These are phyloP conservation scores for Ctenodactylus gundi DNA, from an alignment of 2,113 vertebrate species.

Conservation along the genomic window DNA sequence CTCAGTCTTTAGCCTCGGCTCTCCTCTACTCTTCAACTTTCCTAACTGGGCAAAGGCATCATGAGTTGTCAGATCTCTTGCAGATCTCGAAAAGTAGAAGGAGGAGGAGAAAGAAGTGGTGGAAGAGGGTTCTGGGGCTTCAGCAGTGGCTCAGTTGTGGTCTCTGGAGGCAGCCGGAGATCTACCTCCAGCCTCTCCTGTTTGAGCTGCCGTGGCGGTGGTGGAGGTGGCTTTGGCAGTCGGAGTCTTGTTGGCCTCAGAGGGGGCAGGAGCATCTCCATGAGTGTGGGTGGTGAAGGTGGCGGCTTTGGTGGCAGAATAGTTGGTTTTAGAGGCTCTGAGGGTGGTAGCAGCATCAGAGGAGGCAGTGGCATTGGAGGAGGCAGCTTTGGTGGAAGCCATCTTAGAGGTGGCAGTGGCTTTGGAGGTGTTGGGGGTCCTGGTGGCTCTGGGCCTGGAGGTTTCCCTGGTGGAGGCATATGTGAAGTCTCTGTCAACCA, in stretches of 20 bases:
- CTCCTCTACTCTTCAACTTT: neutral
- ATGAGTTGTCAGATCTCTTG: slow-evolving; percentile 73
- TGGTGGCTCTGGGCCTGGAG: slow-evolving; percentile 63
- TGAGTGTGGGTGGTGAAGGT: slow-evolving; percentile 63
- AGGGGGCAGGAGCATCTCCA: slow-evolving; percentile 74
- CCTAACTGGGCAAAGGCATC: slow-evolving; percentile 7
- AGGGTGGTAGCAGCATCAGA: slow-evolving; percentile 49
- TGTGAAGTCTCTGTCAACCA: slow-evolving; percentile 83
- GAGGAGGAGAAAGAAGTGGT: slow-evolving; percentile 2
- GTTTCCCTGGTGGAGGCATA: slow-evolving; percentile 72
- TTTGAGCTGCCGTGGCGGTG: slow-evolving; percentile 69
- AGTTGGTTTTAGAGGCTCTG: neutral
- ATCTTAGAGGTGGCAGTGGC: slow-evolving; percentile 52
- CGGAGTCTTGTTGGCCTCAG: slow-evolving; percentile 68
- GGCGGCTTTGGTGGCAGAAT: slow-evolving; percentile 63
- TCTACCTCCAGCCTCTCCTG: slow-evolving; percentile 52
- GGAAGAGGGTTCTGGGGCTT: slow-evolving; percentile 51
- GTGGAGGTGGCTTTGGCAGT: slow-evolving; percentile 57
- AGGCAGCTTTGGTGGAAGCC: slow-evolving; percentile 50
- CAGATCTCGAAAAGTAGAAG: slow-evolving; percentile 49
- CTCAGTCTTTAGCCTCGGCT: slow-evolving; percentile 31
- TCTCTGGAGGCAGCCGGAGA: slow-evolving; percentile 53
- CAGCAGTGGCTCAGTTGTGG: slow-evolving; percentile 63
- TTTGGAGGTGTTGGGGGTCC: slow-evolving; percentile 60
- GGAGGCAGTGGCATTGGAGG: slow-evolving; percentile 49